Conservation (phyloP, 2,113 vertebrate genomes). For the Bettongia penicillata region DNA sequence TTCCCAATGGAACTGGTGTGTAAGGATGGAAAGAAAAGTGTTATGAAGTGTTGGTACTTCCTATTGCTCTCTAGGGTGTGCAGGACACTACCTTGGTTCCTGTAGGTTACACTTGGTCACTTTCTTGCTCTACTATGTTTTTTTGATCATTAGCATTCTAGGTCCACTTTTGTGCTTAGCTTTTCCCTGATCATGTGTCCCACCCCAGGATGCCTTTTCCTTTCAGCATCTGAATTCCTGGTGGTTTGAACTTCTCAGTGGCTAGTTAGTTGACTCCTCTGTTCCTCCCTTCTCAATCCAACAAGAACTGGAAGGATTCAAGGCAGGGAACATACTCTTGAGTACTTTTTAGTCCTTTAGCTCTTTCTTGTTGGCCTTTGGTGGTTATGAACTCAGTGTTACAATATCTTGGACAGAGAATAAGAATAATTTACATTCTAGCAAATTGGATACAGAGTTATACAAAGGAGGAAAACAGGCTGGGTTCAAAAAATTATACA, state of each 20-base stretch:
- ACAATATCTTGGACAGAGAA: neutral
- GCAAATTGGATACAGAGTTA: neutral
- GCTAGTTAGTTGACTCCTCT: neutral
- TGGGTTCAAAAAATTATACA: neutral
- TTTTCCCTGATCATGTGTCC: neutral
- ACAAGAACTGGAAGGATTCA: neutral
- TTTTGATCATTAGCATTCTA: neutral
- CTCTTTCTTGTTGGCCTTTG: neutral
- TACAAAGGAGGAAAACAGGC: neutral
- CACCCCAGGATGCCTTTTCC: neutral
- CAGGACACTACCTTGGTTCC: neutral
- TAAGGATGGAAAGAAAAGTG: neutral
- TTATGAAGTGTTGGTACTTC: neutral
- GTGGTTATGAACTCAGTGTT: neutral
- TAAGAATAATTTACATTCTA: neutral
- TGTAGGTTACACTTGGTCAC: neutral
- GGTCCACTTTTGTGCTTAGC: neutral
- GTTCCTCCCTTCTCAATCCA: neutral
- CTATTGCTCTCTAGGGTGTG: neutral
- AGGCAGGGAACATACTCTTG: neutral
- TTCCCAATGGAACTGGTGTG: neutral
- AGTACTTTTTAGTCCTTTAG: neutral
- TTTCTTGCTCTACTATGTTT: neutral
- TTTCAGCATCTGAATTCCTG: neutral
- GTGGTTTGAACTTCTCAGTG: neutral